phyloP scores from a whole-genome alignment of 2,888 invertebrate species.

The Anagyrus pseudococci region DNA sequence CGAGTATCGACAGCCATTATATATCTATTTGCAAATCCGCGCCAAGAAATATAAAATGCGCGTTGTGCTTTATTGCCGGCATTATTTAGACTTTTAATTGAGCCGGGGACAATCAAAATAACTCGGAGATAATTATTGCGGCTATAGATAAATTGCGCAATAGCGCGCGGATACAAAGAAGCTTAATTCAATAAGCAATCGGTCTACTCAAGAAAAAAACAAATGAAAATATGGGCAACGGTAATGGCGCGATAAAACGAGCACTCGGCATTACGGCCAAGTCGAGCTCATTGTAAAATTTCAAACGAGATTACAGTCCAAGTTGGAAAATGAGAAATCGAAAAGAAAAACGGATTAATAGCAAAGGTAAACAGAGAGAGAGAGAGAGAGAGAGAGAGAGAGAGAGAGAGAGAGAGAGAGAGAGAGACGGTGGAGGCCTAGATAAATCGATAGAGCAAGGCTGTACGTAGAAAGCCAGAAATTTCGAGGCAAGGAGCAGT shows the following conservation, averaged over 20 bases:
- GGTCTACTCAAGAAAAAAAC: too few relatives aligned
- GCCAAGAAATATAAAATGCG: too few relatives aligned
- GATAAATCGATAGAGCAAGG: conserved; percentile 26
- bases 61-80: not conserved
- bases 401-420: conserved; percentile 26
- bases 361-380: conserved; percentile 13
- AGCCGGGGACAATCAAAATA: too few relatives aligned
- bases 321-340: not conserved
- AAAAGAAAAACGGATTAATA: conserved; percentile 2
- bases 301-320: too few relatives aligned
- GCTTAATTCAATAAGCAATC: too few relatives aligned
- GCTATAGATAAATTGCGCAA: too few relatives aligned
- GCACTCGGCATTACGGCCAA: not conserved
- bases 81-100: not conserved
- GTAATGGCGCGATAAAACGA: conserved; percentile 6
- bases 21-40: too few relatives aligned
- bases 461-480: not conserved
- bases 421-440: too few relatives aligned
- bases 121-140: too few relatives aligned
- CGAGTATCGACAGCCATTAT: too few relatives aligned
- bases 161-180: too few relatives aligned
- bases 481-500: conserved; percentile 1
- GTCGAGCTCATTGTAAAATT: not conserved
- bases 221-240: not conserved
- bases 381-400: too few relatives aligned